phyloP scores from a whole-genome alignment of 1,140 invertebrate genomes.

The Micrasema minimum region DNA sequence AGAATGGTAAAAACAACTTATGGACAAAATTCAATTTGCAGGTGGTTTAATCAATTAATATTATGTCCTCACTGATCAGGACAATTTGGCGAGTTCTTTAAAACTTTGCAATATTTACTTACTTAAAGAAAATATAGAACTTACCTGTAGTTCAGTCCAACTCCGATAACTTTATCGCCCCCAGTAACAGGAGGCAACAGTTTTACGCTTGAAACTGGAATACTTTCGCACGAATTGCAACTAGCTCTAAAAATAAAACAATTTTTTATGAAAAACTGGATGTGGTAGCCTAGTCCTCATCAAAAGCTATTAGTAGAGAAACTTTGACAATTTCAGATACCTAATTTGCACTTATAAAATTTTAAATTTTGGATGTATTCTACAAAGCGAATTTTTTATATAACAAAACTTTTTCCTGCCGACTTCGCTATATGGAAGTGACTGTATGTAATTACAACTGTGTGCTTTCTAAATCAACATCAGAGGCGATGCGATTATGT shows the following conservation, averaged over 20 bases:
- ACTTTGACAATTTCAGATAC: background rate
- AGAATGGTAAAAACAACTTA: too few species aligned
- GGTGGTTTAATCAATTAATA: too few species aligned
- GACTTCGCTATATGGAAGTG: background rate
- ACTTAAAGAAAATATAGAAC: too few species aligned
- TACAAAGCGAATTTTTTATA: background rate
- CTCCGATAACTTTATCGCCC: slow-evolving; percentile 75
- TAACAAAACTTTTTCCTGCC: background rate
- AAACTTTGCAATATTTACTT: too few species aligned
- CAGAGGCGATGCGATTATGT: too few species aligned
- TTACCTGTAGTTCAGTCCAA: slow-evolving; percentile 75
- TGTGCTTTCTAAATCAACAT: too few species aligned
- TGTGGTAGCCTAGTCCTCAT: background rate
- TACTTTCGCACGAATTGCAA: slow-evolving; percentile 48
- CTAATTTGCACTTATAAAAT: background rate
- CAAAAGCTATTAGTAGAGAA: background rate
- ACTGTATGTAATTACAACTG: too few species aligned
- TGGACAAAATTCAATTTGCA: too few species aligned
- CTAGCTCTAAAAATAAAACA: slow-evolving; percentile 50
- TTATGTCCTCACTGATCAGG: too few species aligned
- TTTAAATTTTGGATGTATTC: background rate
- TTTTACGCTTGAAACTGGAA: slow-evolving; percentile 59
- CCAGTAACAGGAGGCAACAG: slow-evolving; percentile 69
- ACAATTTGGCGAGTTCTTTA: too few species aligned
- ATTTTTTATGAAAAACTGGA: background rate